Evolutionary conservation across 2,888 invertebrate species (phyloP), one percentile per base, ranked within the genome.

Genomic region (Platynereis dumerilii): DNA sequence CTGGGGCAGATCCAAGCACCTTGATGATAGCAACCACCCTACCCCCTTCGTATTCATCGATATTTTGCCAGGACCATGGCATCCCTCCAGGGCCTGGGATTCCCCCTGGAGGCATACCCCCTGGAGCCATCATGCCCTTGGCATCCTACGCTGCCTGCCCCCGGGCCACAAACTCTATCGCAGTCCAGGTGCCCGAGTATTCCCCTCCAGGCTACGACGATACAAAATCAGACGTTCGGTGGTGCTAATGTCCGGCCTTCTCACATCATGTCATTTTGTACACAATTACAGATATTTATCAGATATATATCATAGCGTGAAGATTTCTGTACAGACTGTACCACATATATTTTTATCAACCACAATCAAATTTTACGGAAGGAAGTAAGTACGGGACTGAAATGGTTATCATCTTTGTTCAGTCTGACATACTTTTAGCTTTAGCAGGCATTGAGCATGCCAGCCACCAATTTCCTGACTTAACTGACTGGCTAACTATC

Each of bases 11-110:
- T n/a, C 68, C 68, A 1, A 42, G 34, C 27, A 66, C 68, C 52
- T 39, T 65, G 22, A 45, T 69, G 28, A 44, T 69, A 12, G 67
- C 68, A 10, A 48, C 65, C 15, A 68, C 65, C 7, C 42, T 69
- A n/a, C 69, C 69, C 22, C 69, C 69, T 22, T 62, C 64, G 48
- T 69, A 67, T 48, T 67, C 67, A 22, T 54, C 54, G 22, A 61
- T 61, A 10, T 61, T 61, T 39, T n/a, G 61, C 15, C 52, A 61
- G 24, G 61, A 61, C 54, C 53, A 29, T n/a, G 61, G 53, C 15
- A 17, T 54, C 20, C 20, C 54, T 20, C 17, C 61, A 34, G 34
- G 34, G 54, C 15, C 55, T 24, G 7, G 3, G 10, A 55, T 28
- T 3, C 24, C 55, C n/a, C 20, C 60, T 52, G 34, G 52, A 28